phyloP scores from a whole-genome alignment of 2,797 vertebrate genomes.

The Salmo trutta region DNA sequence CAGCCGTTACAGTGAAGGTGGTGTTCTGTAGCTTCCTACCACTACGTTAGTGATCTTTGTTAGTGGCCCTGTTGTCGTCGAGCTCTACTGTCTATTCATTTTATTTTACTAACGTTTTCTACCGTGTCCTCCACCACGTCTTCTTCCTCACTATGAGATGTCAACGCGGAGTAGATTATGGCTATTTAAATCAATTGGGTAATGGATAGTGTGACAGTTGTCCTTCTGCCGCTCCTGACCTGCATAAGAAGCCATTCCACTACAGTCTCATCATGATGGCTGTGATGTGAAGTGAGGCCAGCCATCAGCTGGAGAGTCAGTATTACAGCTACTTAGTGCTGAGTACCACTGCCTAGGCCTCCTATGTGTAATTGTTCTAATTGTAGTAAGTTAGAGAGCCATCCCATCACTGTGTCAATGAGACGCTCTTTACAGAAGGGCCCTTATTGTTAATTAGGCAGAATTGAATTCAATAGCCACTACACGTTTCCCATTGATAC shows the following conservation, averaged over 20 bases:
- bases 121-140: not conserved
- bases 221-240: slow-evolving; percentile 44
- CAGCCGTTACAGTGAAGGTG: no score
- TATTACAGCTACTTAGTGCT: slow-evolving; percentile 32
- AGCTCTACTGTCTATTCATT: no score
- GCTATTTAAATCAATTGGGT: slow-evolving; percentile 27
- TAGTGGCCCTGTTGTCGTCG: no score
- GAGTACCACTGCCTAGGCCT: slow-evolving; percentile 49
- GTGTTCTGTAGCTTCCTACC: not conserved
- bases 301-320: slow-evolving; percentile 50
- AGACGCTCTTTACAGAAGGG: slow-evolving; percentile 59
- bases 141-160: not conserved
- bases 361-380: slow-evolving; percentile 65
- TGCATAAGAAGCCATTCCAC: slow-evolving; percentile 18
- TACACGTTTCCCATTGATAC: slow-evolving; percentile 40
- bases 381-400: slow-evolving; percentile 59
- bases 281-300: slow-evolving; percentile 35
- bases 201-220: slow-evolving; percentile 40
- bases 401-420: slow-evolving; percentile 51
- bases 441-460: slow-evolving; percentile 59
- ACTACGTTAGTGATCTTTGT: not conserved
- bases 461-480: slow-evolving; percentile 46
- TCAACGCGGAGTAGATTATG: not conserved
- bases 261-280: slow-evolving; percentile 32
- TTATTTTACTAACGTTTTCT: not conserved